A percentile compares a stretch with the other conserved stretches of the same genome.
phyloP scores from a whole-genome alignment of 2,113 vertebrate species.

The Psilopsiagon aurifrons region DNA sequence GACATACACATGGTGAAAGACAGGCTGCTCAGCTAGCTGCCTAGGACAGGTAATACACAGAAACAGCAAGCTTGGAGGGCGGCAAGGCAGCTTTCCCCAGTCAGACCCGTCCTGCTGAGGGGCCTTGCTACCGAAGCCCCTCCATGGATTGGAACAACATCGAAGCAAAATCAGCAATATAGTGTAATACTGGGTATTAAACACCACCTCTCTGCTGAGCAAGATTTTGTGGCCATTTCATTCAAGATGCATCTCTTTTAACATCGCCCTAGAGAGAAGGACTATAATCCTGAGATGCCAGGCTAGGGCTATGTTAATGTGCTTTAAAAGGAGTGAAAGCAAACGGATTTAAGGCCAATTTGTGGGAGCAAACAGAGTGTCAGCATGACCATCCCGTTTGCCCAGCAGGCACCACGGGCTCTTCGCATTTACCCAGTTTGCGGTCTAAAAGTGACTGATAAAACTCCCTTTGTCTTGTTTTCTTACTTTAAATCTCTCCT shows the following conservation, averaged over 20 bases:
- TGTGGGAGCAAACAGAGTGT: background rate
- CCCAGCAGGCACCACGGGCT: background rate
- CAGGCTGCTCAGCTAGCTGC: background rate
- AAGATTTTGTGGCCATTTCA: background rate
- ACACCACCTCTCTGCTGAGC: background rate
- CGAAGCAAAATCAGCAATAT: background rate
- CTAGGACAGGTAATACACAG: background rate
- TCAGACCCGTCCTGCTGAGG: background rate
- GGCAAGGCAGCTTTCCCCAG: background rate
- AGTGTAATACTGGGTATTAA: rapidly evolving
- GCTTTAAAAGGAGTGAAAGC: background rate
- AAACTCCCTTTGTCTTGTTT: constrained; percentile 11
- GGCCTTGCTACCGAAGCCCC: background rate
- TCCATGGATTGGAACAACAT: rapidly evolving
- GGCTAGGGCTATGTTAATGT: background rate
- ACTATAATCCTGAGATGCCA: background rate
- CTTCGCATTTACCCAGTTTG: constrained; percentile 13
- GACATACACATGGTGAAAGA: background rate
- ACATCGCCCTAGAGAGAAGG: background rate
- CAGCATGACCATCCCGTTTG: background rate
- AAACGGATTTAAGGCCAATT: background rate
- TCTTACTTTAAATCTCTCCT: constrained; percentile 92
- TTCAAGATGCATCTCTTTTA: background rate
- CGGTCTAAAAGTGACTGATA: constrained; percentile 29
- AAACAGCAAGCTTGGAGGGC: rapidly evolving